Evolutionary conservation across 2,888 invertebrate genomes (phyloP), one percentile per base, ranked within the genome.

Genomic region (Epinotia ramella): DNA sequence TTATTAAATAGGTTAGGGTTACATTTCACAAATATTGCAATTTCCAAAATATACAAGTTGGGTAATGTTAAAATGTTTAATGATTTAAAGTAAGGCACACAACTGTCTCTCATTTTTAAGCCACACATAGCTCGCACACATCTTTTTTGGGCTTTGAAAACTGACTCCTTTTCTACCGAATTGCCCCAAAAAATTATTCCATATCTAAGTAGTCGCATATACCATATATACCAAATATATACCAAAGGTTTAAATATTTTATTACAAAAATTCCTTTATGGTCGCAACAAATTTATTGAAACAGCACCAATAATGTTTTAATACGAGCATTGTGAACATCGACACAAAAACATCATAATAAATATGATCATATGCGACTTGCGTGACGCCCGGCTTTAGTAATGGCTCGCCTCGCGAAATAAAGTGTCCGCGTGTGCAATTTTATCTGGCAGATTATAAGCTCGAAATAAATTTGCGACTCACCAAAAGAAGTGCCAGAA

Each of bases 361-460:
- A 75, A 76, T 76, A 71, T 66, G 60, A 66, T 60, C 67, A 46
- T 67, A 68, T 13, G 28, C 60, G 13, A 60, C 24, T 53, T 53
- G 20, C 60, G 70, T 53, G 70, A 60, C 49, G 56, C 62, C n/a
- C 3, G 46, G 57, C 62, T 60, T 71, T 62, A 72, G 53, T 76
- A 72, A 76, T 33, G 71, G 62, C 71, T 79, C 77, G 77, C 74
- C 77, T 82, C 82, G 79, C 76, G 81, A 79, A 81, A 86, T 86
- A 86, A 84, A 87, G 84, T 82, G 76, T 80, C 65, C 74, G 77
- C 78, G 80, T 79, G 77, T 81, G 80, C 81, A 82, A 77, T 81
- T 82, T 84, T 81, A 84, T 83, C 81, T 80, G 82, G 77, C 82
- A 82, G 79, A 83, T 83, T 86, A 84, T 82, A 80, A 84, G 85